A percentile compares a stretch with the other conserved stretches of the same genome.
phyloP scores from a whole-genome alignment of 2,797 vertebrate species.

The Acanthornis magna region DNA sequence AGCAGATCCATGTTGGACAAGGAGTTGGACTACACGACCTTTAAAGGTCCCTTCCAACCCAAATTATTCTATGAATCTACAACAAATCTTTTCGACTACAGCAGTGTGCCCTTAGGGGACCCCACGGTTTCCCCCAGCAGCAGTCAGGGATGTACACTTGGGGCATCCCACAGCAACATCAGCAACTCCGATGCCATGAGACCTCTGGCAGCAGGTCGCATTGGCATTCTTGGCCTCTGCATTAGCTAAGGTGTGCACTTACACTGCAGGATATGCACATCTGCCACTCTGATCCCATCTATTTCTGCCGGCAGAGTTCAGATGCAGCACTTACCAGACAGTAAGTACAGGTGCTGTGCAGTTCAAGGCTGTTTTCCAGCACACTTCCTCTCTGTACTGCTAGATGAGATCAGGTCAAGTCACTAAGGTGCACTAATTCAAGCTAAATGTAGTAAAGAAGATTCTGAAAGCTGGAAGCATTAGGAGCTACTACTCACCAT shows the following conservation, averaged over 20 bases:
- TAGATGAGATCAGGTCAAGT: background rate
- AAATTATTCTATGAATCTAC: background rate
- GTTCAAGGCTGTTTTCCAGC: background rate
- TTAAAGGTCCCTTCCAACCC: background rate
- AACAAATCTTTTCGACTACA: background rate
- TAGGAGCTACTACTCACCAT: background rate
- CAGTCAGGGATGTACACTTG: fast-evolving
- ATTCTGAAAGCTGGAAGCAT: slow-evolving; percentile 20
- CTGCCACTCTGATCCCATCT: background rate
- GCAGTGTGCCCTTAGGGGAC: background rate
- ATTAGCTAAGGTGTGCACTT: background rate
- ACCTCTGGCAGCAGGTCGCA: background rate
- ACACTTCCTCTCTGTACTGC: background rate
- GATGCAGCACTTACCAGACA: background rate
- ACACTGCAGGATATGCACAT: fast-evolving
- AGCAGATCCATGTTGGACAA: background rate
- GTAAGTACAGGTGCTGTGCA: fast-evolving
- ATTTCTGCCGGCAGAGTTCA: background rate
- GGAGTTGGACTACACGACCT: background rate
- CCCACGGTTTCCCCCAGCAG: background rate
- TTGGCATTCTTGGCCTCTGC: background rate
- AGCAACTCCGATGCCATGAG: fast-evolving
- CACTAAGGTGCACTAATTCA: slow-evolving; percentile 12
- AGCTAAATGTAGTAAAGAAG: slow-evolving; percentile 25
- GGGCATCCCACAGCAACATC: fast-evolving